Evolutionary conservation across 2,888 invertebrate genomes (phyloP), one percentile per base, ranked within the genome.

Genomic region (Cremastinae sp.): DNA sequence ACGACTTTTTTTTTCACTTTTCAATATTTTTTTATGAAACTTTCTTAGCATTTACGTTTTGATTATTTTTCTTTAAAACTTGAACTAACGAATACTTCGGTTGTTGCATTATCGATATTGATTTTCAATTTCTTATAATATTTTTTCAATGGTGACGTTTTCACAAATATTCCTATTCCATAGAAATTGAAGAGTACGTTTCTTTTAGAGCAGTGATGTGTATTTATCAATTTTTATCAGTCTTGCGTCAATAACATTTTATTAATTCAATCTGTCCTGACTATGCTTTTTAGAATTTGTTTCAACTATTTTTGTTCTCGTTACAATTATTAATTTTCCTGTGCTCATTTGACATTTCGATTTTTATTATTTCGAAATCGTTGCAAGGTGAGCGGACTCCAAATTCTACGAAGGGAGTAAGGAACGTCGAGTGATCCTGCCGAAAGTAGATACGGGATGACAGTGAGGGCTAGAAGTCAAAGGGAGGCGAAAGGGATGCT

Each of bases 401-500:
- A 37, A 12, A n/a, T 49, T 28, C 10, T 10, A 16, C 47, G 62
- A 8, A 62, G 4, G 20, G 51, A 53, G 39, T 51, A 51, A 16
- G 16, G 41, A 35, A 28, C 41, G 22, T 53, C 14, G 53, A 51
- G 45, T 39, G 22, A 14, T 20, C 14, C 22, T 64, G 53, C 3
- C 20, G n/a, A 55, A 53, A 41, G 41, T 64, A 64, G 51, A 22
- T 18, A 62, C 10, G 45, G 39, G 51, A n/a, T 14, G 16, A 1
- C 12, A 12, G 0, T 12, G 18, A 37, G 20, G 37, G 47, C 41
- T 35, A 41, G 45, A 16, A 37, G 45, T 41, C 18, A 20, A 49
- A 35, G 10, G 49, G 12, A 35, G 39, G 35, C 8, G 28, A 22
- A 28, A 53, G 45, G 53, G 59, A 61, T 68, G 39, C 61, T 45